phyloP scores from a whole-genome alignment of 2,888 invertebrate genomes.

The Ashinkailepas kermadecensis region DNA sequence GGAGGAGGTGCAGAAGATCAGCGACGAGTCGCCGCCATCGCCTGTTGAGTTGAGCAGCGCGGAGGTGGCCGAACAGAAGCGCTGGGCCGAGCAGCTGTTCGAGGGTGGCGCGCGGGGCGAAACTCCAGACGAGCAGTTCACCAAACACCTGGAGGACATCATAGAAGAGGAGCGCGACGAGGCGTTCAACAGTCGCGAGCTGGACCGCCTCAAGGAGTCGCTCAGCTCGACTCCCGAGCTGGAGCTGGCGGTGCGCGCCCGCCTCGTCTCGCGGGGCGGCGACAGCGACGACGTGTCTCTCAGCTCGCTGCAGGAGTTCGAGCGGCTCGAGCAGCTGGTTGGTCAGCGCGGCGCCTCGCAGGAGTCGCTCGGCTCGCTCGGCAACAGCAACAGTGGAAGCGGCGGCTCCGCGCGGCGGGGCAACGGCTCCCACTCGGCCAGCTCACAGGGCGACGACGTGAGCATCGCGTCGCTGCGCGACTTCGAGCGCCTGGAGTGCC shows the following conservation, averaged over 20 bases:
- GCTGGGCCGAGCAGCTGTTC: constrained; percentile 85
- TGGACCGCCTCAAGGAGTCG: constrained; percentile 65
- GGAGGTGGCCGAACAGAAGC: constrained; percentile 48
- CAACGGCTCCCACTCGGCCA: not conserved
- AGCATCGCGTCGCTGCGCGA: constrained; percentile 79
- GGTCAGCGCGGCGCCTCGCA: constrained; percentile 64
- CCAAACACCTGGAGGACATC: constrained; percentile 36
- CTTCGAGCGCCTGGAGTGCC: constrained; percentile 84
- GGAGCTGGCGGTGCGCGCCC: constrained; percentile 72
- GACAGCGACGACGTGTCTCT: constrained; percentile 88
- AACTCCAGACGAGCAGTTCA: constrained; percentile 39
- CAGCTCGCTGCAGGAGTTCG: constrained; percentile 89
- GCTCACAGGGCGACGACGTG: constrained; percentile 72
- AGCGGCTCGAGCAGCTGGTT: constrained; percentile 77
- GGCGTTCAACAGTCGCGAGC: constrained; percentile 60
- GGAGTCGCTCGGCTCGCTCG: constrained; percentile 63
- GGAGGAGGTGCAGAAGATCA: constrained; percentile 13
- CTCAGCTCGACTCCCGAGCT: constrained; percentile 88
- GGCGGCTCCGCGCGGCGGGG: not conserved
- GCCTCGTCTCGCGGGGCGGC: constrained; percentile 69
- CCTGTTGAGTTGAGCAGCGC: not conserved
- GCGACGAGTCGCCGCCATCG: not conserved
- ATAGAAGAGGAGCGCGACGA: constrained; percentile 73
- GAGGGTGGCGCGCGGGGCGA: constrained; percentile 52
- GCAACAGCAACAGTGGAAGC: constrained; percentile 39